Percentiles rank a stretch among this genome's conserved stretches.
These are phyloP conservation scores for Caenorhabditis drosophilae DNA, from an alignment of 2,888 invertebrate species.

Conservation along the genomic window DNA sequence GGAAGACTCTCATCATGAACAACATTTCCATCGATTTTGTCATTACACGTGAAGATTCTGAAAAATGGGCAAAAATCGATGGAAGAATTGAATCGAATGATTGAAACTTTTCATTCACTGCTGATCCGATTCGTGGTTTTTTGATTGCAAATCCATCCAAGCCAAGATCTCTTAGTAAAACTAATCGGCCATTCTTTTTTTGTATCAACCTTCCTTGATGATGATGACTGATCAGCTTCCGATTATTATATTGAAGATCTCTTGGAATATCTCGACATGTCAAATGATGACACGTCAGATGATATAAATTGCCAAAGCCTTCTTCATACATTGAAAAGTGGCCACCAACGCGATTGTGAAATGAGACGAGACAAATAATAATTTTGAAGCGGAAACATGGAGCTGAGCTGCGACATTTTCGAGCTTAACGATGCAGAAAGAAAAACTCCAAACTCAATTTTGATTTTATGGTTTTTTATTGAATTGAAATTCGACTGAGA, in stretches of 20 bases:
- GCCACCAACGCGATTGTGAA: no score
- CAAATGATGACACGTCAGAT: constrained; percentile 16
- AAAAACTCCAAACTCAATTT: no score
- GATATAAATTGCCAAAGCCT: constrained; percentile 40
- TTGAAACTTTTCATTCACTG: constrained; percentile 7
- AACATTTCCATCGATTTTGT: no score
- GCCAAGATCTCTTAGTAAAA: constrained; percentile 20
- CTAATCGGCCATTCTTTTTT: constrained; percentile 16
- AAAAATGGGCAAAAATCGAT: no score
- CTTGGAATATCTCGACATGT: constrained; percentile 39
- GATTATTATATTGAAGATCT: constrained; percentile 29
- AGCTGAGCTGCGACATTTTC: no score
- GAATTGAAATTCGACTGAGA: no score
- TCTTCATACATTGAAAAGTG: constrained; percentile 38
- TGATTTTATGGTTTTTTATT: no score
- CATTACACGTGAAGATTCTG: no score
- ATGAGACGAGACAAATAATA: no score
- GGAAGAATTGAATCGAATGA: no score
- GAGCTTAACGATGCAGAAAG: no score
- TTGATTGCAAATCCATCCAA: constrained; percentile 25
- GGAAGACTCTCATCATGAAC: constrained; percentile 33
- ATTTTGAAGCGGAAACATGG: no score
- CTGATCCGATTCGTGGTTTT: constrained; percentile 10
- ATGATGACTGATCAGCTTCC: constrained; percentile 33
- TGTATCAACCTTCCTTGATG: constrained; percentile 39